Base-by-base conservation (phyloP, 1,140 invertebrate genomes). In the Anoplolepis gracilipes region DNA sequence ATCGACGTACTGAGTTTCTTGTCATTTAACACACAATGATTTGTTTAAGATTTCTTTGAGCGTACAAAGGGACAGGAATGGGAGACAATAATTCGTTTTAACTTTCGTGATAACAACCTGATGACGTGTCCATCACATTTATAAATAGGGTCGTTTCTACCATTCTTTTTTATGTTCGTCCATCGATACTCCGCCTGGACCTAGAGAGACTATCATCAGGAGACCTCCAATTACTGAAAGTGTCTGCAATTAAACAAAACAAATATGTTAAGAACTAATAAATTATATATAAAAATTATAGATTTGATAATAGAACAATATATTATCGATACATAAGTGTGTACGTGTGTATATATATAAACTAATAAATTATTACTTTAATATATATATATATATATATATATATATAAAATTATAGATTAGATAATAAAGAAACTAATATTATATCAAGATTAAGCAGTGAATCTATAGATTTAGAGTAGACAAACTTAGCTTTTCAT, bases 141-240 rank as follows among this genome's bases (percentile, higher is more conserved):
- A 62, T 64, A 75, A 73, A 2, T 33, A 39, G 19, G 28, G 33
- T 42, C 36, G 13, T 67, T 65, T 90, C 95, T 97, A 99, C 99
- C 99, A 99, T 93, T 98, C 97, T 95, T 99, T 99, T 95, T 99
- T 99, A 95, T 99, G 99, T 93, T 99, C 99, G 95, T 99, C 99
- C 98, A 99, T 99, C 69, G 99, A 99, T 42, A 99, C 98, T 75
- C 98, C 99, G 85, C 99, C 99, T 28, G 99, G 99, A 30, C 99
- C 99, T 86, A 99, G 96, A 69, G 98, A 98, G 2, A 99, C 99
- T 87, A 99, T 99, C 97, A 99, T 99, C 57, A 99, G 95, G n/a
- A 99, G 96, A 85, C 99, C 99, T 85, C 99, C 99, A 91, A 99
- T 98, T 53, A 99, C 99, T 72, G 99, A 99, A 85, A 99, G 95